Evolutionary conservation across 2,888 invertebrate species (phyloP), one percentile per base, ranked within the genome.

Genomic region (Ischnus inquisitorius): DNA sequence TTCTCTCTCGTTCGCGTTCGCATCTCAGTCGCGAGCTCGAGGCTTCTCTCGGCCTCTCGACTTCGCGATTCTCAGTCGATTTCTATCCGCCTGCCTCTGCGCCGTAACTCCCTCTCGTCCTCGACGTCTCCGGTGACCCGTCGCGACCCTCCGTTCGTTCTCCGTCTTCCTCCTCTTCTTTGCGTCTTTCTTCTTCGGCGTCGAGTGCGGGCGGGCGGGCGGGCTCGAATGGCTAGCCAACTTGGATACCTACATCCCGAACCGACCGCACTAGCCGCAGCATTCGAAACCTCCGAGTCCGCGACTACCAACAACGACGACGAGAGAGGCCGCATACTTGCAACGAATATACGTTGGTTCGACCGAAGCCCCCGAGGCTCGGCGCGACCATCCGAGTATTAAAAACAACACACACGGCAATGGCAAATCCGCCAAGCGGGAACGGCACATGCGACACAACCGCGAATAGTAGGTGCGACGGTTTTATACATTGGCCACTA

Each of bases 361-460:
- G 71, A n/a, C 25, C 51, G 71, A 41, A 68, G 68, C 6, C 43
- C 28, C 46, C 14, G n/a, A n/a, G 8, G 43, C 71, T 60, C 51
- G 51, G 43, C 57, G 43, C 57, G 25, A 22, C 22, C 57, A 60
- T 54, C 54, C 54, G 54, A 22, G 22, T 19, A 19, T 54, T 72
- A 72, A 43, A 60, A 57, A 43, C n/a, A n/a, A n/a, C n/a, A n/a
- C n/a, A 22, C 41, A 25, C 57, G 41, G 43, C n/a, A 43, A 16
- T 43, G 16, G 74, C 74, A 54, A 74, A 74, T 74, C 28, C 69
- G 67, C 82, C 84, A 83, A 22, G 54, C 54, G 54, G 60, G 86
- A 88, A 86, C 86, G 87, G 85, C 81, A 88, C 90, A 87, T 83
- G 89, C 89, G 88, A 90, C 88, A 84, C 84, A 85, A 86, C 86